phyloP scores from a whole-genome alignment of 35 echinoderm and acorn worm species.

The Strongylocentrotus purpuratus region DNA sequence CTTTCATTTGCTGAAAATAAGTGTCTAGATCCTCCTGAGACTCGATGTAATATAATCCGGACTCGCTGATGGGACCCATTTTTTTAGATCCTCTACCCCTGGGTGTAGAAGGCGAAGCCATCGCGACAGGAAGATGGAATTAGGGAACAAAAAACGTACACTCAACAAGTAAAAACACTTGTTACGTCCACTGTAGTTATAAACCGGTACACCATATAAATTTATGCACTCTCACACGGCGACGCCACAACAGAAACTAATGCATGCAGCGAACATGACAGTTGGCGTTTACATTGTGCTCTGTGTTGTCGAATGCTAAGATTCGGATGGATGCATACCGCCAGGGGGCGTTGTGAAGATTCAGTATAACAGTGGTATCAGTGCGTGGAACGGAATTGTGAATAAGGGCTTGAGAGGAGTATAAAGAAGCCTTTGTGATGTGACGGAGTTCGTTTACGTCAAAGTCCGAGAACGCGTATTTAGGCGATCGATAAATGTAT shows the following conservation, averaged over 20 bases:
- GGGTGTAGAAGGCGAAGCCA: constrained; percentile 45
- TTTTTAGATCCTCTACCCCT: not conserved
- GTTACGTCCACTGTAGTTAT: not conserved
- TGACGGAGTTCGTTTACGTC: not conserved
- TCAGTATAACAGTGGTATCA: not conserved
- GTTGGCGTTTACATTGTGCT: not conserved
- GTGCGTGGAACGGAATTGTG: not conserved
- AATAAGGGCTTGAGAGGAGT: not conserved
- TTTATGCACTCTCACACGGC: not conserved
- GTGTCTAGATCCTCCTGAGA: not conserved
- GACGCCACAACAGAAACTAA: not conserved
- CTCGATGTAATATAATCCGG: not conserved
- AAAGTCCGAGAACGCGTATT: not conserved
- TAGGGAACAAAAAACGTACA: not conserved
- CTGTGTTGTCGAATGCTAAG: not conserved
- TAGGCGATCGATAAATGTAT: not conserved
- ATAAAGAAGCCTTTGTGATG: not conserved
- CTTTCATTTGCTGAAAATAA: constrained; percentile 31
- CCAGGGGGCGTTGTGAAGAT: constrained; percentile 3
- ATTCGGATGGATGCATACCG: not conserved
- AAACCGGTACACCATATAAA: not conserved
- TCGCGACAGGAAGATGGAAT: not conserved
- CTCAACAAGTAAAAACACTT: not conserved
- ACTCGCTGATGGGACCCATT: constrained; percentile 14
- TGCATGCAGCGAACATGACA: not conserved